These are phyloP conservation scores for Hirtodrosophila cameraria DNA, from an alignment of 2,888 invertebrate genomes.

Conservation along the genomic window DNA sequence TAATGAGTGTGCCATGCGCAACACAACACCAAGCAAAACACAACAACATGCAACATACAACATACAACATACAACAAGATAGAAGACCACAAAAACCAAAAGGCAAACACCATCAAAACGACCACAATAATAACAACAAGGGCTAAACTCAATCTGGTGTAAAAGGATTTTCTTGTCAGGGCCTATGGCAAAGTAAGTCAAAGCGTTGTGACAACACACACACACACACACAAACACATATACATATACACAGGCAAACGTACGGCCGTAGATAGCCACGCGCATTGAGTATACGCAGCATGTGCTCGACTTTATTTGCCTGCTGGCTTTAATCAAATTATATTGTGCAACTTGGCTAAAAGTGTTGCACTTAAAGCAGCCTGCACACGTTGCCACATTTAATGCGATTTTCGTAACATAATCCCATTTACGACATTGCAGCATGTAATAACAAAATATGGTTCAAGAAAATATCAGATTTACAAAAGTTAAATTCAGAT, in stretches of 20 bases:
- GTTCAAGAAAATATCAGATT: not conserved
- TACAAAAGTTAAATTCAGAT: too few relatives aligned
- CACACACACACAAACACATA: conserved; percentile 21
- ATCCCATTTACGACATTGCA: conserved; percentile 17
- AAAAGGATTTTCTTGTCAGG: conserved; percentile 75
- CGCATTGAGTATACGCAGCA: conserved; percentile 60
- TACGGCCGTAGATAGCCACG: conserved; percentile 23
- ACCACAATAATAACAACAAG: conserved; percentile 34
- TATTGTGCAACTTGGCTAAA: conserved; percentile 44
- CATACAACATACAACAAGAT: conserved; percentile 12
- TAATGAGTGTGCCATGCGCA: conserved; percentile 33
- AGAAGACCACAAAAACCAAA: conserved; percentile 27
- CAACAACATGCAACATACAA: conserved; percentile 18
- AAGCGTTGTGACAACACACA: conserved; percentile 39
- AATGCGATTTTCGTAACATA: conserved; percentile 33
- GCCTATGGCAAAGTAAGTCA: conserved; percentile 59
- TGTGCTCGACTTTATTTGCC: conserved; percentile 32
- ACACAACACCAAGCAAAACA: conserved; percentile 8
- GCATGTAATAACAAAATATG: not conserved
- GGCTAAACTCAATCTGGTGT: conserved; percentile 61
- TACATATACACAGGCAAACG: conserved; percentile 10
- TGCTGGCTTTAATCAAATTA: conserved; percentile 66
- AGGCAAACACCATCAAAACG: conserved; percentile 25
- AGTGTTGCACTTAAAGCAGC: conserved; percentile 35
- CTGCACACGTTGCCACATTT: conserved; percentile 18